These are phyloP conservation scores for Odontomyia ornata DNA, from an alignment of 2,888 invertebrate genomes.

Conservation along the genomic window DNA sequence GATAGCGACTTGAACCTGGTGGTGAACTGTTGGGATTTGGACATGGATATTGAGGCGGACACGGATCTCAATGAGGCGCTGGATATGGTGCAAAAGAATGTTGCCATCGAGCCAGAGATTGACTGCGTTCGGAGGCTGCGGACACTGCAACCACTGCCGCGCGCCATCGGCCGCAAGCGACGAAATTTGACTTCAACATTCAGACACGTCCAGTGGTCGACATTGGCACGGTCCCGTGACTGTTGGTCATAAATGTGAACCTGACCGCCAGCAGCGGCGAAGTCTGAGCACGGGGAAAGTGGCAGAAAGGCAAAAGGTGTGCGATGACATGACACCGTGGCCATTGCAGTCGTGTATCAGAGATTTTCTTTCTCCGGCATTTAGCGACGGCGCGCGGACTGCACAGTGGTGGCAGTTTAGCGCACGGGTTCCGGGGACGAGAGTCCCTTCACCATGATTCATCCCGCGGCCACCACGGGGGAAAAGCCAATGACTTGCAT, in stretches of 20 bases:
- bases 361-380: neutral
- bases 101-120: neutral
- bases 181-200: neutral
- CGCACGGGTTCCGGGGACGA: neutral
- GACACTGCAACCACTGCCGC: neutral
- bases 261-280: neutral
- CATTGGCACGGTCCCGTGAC: conserved; percentile 7
- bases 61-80: neutral
- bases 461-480: neutral
- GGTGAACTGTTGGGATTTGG: conserved; percentile 18
- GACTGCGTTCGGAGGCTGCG: neutral
- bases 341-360: conserved; percentile 29
- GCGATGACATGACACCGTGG: conserved; percentile 32
- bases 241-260: neutral
- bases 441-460: conserved; percentile 1
- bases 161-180: neutral
- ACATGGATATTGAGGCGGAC: neutral
- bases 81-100: conserved; percentile 4
- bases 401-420: neutral
- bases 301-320: neutral
- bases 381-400: neutral
- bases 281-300: conserved; percentile 5
- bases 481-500: conserved; percentile 23
- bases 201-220: neutral
- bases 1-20: conserved; percentile 9